Base-by-base conservation (phyloP, 1,140 invertebrate species). In the Drosophila ogumai region DNA sequence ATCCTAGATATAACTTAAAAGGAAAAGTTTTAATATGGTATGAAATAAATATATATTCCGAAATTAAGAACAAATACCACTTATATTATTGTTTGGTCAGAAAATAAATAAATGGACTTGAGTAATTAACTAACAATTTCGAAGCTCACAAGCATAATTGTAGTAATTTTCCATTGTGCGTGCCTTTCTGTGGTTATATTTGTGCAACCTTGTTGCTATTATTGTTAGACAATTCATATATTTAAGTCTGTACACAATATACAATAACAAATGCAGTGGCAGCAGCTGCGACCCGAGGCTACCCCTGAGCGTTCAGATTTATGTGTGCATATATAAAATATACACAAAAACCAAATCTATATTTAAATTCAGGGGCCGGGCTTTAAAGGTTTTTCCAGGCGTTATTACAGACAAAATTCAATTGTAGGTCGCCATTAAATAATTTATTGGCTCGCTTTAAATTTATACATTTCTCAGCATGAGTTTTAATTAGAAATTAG, bases 151-250 rank as follows among this genome's bases (percentile, higher is more conserved):
- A 32, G 13, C 8, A 13, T 9, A 17, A 1, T n/a, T 12, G 2
- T 13, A 22, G 9, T 3, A 10, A 28, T 64, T 64, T 64, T 43
- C 8, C 38, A 25, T 22, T 13, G 61, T 65, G 28, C 47, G 72
- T 61, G 46, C 61, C 36, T 58, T 25, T 40, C 36, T 75, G 75
- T 43, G 64, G 80, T 71, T 79, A 25, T 79, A 25, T 52, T 69
- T 69, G 41, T 57, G 64, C 31, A 72, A 57, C 19, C 19, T 56
- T 56, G 43, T 57, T 69, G 46, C 44, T 68, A 19, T 52, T 67
- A 34, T 52, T 52, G 63, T 32, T 52, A 15, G n/a, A 41, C 6
- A 19, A 67, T 52, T 68, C 46, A 68, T 68, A 34, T 68, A 68
- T 68, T 68, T 31, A 67, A 64, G 41, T 56, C 32, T 31, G 32